Conservation (phyloP, 2,113 vertebrate genomes). For the Osmerus eperlanus region DNA sequence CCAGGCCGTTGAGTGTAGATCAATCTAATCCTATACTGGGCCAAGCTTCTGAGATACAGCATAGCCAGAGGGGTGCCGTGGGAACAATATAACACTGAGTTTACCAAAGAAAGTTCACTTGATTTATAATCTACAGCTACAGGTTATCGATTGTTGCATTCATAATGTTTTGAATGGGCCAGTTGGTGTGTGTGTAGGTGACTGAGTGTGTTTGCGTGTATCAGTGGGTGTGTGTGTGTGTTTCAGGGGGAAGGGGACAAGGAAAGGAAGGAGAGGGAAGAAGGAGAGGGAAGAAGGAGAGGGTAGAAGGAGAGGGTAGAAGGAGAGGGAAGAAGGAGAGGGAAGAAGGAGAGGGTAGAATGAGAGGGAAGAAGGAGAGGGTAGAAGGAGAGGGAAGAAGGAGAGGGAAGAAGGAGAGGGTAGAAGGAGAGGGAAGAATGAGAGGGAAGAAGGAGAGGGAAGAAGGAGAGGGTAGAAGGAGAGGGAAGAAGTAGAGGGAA, state of each 20-base stretch:
- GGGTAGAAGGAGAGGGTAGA: not conserved
- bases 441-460: no score
- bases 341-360: slow-evolving; percentile 6
- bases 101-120: slow-evolving; percentile 66
- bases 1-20: slow-evolving; percentile 36
- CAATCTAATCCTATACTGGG: slow-evolving; percentile 31
- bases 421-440: no score
- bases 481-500: no score
- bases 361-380: slow-evolving; percentile 6
- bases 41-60: slow-evolving; percentile 15
- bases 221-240: not conserved
- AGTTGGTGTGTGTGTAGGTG: not conserved
- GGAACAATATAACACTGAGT: slow-evolving; percentile 61
- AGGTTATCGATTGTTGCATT: slow-evolving; percentile 60
- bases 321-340: not conserved
- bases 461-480: no score
- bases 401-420: not conserved
- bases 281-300: slow-evolving; percentile 10
- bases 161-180: slow-evolving; percentile 1
- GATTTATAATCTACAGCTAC: slow-evolving; percentile 66
- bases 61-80: slow-evolving; percentile 39
- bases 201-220: not conserved
- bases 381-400: not conserved
- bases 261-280: not conserved
- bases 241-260: not conserved